These are phyloP conservation scores for Nematopogon swammerdamellus DNA, from an alignment of 2,888 invertebrate species.

Conservation along the genomic window DNA sequence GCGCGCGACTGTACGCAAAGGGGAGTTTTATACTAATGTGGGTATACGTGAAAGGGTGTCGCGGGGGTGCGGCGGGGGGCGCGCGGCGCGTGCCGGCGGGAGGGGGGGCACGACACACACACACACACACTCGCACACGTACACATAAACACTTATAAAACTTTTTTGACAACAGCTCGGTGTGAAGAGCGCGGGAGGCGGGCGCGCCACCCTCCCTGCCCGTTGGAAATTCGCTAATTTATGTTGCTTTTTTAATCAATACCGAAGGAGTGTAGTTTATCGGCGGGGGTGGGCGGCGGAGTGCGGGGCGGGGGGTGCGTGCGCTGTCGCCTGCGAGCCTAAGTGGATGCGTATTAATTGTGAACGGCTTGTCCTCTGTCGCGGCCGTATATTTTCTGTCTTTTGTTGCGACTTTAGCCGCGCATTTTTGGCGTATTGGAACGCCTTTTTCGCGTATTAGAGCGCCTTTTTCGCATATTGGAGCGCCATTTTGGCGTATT, in stretches of 20 bases:
- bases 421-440: neutral
- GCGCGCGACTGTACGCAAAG: constrained; percentile 22
- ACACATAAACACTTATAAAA: constrained; percentile 58
- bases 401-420: neutral
- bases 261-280: constrained; percentile 18
- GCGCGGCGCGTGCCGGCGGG: constrained; percentile 15
- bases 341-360: constrained; percentile 2
- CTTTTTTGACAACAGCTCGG: constrained; percentile 53
- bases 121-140: constrained; percentile 20
- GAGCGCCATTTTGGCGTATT: neutral
- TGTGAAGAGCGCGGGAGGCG: neutral
- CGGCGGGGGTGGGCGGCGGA: constrained; percentile 1
- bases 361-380: neutral
- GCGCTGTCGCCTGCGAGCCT: neutral
- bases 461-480: neutral
- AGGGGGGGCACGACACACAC: constrained; percentile 11
- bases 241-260: constrained; percentile 59
- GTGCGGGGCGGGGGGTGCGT: neutral
- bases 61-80: constrained; percentile 19
- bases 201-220: constrained; percentile 8
- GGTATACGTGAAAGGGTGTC: constrained; percentile 56
- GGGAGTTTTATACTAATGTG: constrained; percentile 47
- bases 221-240: constrained; percentile 53
- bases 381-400: neutral
- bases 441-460: neutral